Evolutionary conservation across 2,888 invertebrate genomes (phyloP).

Genomic region (Stomorhina lunata): DNA sequence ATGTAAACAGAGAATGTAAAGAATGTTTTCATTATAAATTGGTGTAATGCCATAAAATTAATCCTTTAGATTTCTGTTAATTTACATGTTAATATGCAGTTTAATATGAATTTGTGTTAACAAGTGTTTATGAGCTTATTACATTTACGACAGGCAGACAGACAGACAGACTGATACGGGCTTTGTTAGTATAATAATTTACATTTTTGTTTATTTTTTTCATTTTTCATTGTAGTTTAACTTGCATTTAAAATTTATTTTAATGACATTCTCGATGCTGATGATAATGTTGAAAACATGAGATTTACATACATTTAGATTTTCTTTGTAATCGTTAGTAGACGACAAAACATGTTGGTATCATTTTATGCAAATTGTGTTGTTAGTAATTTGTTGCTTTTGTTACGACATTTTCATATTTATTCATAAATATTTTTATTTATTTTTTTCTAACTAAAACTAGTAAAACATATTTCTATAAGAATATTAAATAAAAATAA

Average conservation of each 20-base stretch:
- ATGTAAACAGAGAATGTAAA: neutral
- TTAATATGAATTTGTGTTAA: too few relatives aligned
- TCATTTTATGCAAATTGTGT: constrained; percentile 51
- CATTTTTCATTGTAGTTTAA: constrained; percentile 8
- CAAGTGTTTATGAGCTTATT: constrained; percentile 1
- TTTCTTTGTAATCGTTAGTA: constrained; percentile 42
- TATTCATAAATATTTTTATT: too few relatives aligned
- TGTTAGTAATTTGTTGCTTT: constrained; percentile 51
- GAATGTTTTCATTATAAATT: neutral
- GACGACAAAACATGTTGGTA: constrained; percentile 22
- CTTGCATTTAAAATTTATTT: constrained; percentile 24
- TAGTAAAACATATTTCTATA: too few relatives aligned
- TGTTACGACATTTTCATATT: neutral
- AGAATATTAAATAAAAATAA: neutral
- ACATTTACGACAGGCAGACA: too few relatives aligned
- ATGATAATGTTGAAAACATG: neutral
- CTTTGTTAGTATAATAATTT: constrained; percentile 16
- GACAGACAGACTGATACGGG: too few relatives aligned
- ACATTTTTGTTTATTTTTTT: neutral
- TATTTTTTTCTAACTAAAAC: neutral
- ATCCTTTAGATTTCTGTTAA: neutral
- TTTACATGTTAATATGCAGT: too few relatives aligned
- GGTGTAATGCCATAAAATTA: neutral
- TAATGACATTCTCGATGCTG: constrained; percentile 2
- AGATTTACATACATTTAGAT: neutral